Evolutionary conservation across 1,140 invertebrate genomes (phyloP), one percentile per base, ranked within the genome.

Genomic region (Heliconius congener): DNA sequence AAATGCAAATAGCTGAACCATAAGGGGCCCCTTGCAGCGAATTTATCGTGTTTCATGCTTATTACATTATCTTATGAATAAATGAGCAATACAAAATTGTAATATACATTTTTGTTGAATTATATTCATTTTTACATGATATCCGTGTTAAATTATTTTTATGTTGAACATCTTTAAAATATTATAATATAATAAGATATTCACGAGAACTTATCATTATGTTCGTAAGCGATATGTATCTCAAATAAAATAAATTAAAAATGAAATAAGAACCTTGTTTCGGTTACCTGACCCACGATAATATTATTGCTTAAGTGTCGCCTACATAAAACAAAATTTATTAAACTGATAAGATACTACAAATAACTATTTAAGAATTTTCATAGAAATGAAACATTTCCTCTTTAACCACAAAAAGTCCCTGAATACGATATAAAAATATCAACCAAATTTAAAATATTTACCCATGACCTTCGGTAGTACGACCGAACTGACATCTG

Each of bases 391-490:
- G 1, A 46, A 18, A 66, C 27, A 27, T 27, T 30, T 66, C 23
- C 60, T 66, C 60, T 66, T 6, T 16, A 3, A 66, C 39, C 72
- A 34, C 72, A 30, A 73, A 19, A 73, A 73, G n/a, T 46, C 39
- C 72, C 37, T 46, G 39, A 50, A 73, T 16, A 50, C 8, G 27
- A 73, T 27, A 73, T 73, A 73, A 73, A 73, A 73, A 73, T 50
- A 73, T 18, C 42, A 13, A 73, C 50, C 50, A 73, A 73, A 50
- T 18, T 30, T 66, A 30, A 30, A 66, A 66, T 60, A 60, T 60
- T 60, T 60, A 27, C 23, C 57, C 57, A 60, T 66, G 60, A 66
- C 60, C 60, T 66, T 66, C 23, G 27, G 23, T 66, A 66, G 60
- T 66, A 66, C 27, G 6, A 30, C n/a, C 60, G 60, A 66, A 66